Conservation (phyloP, 2,113 vertebrate species). For the Malurus elegans region DNA sequence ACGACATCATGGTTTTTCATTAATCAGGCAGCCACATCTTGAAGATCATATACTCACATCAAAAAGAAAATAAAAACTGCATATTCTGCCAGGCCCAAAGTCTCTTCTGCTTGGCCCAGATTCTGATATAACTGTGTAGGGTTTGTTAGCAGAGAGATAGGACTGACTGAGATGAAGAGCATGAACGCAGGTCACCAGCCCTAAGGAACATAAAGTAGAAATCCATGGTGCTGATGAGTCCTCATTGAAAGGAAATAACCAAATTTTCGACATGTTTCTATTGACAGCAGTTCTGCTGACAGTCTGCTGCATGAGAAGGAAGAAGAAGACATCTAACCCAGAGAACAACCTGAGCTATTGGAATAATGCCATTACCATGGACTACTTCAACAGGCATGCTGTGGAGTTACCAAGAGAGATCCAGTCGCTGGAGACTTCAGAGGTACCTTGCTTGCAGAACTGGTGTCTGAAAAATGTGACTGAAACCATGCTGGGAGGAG, state of each 20-base stretch:
- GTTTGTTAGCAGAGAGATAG: neutral
- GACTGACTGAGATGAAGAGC: neutral
- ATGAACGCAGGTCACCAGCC: neutral
- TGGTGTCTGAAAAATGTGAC: neutral
- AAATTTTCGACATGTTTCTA: neutral
- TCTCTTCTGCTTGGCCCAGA: neutral
- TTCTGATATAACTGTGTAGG: neutral
- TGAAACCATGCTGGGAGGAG: neutral
- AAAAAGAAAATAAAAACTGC: neutral
- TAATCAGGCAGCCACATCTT: neutral
- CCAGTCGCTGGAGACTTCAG: slow-evolving; percentile 90
- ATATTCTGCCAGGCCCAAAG: neutral
- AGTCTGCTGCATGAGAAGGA: slow-evolving; percentile 94
- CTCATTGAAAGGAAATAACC: neutral
- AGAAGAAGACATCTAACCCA: slow-evolving; percentile 91
- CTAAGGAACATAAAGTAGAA: neutral
- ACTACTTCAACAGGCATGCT: slow-evolving; percentile 96
- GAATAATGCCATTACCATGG: slow-evolving; percentile 99
- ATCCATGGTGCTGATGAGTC: neutral
- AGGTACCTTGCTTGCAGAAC: slow-evolving; percentile 75
- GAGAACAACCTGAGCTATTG: slow-evolving; percentile 99
- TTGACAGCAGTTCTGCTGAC: slow-evolving; percentile 90
- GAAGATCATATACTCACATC: neutral
- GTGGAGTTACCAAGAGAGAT: slow-evolving; percentile 95
- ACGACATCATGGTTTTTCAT: neutral